These are phyloP conservation scores for Sphaerophoria rueppellii DNA, from an alignment of 2,888 invertebrate species.

Conservation along the genomic window DNA sequence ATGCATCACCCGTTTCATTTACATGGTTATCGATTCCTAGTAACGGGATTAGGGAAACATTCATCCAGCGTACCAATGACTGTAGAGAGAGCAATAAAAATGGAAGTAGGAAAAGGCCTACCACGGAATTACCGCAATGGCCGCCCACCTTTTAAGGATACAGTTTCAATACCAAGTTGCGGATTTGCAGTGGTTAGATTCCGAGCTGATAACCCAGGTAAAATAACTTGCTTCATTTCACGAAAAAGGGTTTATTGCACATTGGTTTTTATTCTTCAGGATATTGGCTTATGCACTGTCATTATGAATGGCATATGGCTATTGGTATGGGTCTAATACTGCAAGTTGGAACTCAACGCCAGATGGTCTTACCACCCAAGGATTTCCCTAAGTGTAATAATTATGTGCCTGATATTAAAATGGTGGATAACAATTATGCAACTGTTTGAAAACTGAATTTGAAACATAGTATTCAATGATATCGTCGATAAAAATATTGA, in stretches of 20 bases:
- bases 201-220: conserved; percentile 77
- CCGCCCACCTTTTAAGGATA: conserved; percentile 78
- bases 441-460: not conserved
- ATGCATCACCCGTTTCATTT: conserved; percentile 81
- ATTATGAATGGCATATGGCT: conserved; percentile 78
- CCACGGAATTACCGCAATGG: conserved; percentile 71
- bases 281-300: conserved; percentile 78
- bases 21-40: conserved; percentile 80
- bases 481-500: no score
- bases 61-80: conserved; percentile 74
- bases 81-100: conserved; percentile 75
- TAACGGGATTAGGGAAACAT: conserved; percentile 77
- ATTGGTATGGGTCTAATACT: conserved; percentile 77
- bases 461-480: no score
- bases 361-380: conserved; percentile 86
- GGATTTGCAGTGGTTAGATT: conserved; percentile 79
- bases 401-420: conserved; percentile 82
- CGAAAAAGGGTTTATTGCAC: conserved; percentile 3
- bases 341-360: conserved; percentile 83
- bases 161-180: conserved; percentile 78
- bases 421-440: conserved; percentile 10
- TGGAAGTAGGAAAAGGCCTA: conserved; percentile 71
- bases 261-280: conserved; percentile 68
- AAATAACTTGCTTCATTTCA: not conserved
- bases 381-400: conserved; percentile 91